Evolutionary conservation across 2,888 invertebrate genomes (phyloP), one percentile per base, ranked within the genome.

Genomic region (Macropis europaea): DNA sequence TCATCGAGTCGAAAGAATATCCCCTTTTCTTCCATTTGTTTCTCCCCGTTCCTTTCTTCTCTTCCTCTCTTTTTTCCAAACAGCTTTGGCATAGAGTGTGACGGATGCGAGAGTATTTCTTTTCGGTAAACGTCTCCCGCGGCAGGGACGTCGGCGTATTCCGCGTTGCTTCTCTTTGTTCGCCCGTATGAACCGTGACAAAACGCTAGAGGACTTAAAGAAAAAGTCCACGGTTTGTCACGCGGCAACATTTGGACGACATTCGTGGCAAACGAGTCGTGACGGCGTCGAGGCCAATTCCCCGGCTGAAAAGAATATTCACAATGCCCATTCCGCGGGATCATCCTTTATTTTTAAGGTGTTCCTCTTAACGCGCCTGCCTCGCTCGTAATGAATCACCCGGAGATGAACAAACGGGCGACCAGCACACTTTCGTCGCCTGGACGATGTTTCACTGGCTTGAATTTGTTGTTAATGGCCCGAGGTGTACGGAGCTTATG

Each of bases 201-300:
- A 71, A 81, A 81, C 81, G 67, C 47, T 45, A 30, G 45, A 13
- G 17, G 66, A 77, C 70, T 71, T 73, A 59, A 62, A n/a, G n/a
- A n/a, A 60, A 38, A 63, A 76, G 77, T 73, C 70, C 36, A 62
- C 71, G 76, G 79, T 81, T 81, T 74, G 81, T 81, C 81, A 79
- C 73, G 79, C 77, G 42, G 68, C 40, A 75, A 78, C 77, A 72
- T 72, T 78, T 68, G 62, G 68, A 66, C 62, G 79, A 77, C 75
- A 80, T 77, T 80, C 75, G 79, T 77, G 70, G 79, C 70, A 80
- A 80, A 80, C 77, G 80, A 80, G 75, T 77, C 77, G 80, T 80
- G 80, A 80, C 79, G 77, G 24, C 34, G 30, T 28, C 62, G 52
- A 48, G 40, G 59, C 76, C 69, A 67, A 79, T 79, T 76, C 77